Evolutionary conservation across 2,113 vertebrate species (phyloP).

Genomic region (Tamias sibiricus): DNA sequence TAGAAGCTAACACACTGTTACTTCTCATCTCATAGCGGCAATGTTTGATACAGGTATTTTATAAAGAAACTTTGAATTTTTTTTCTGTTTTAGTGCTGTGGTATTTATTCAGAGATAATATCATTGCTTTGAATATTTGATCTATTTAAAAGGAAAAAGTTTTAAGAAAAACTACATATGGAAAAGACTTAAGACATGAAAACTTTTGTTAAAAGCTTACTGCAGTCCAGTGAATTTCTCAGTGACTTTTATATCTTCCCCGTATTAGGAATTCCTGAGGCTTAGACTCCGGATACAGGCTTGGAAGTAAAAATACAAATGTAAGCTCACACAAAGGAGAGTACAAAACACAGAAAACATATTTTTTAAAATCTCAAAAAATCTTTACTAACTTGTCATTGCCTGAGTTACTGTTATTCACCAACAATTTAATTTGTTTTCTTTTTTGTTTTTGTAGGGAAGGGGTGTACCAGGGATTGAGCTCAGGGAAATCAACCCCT

Average conservation of each 20-base stretch:
- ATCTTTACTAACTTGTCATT: neutral
- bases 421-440: neutral
- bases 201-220: neutral
- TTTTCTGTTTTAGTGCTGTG: neutral
- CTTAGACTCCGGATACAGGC: neutral
- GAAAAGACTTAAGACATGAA: neutral
- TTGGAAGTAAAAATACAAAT: neutral
- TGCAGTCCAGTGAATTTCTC: neutral
- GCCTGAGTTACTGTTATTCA: neutral
- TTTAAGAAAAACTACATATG: neutral
- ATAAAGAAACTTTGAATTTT: neutral
- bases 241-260: neutral
- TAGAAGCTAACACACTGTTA: neutral
- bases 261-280: neutral
- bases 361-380: neutral
- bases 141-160: neutral
- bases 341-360: neutral
- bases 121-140: neutral
- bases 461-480: too few relatives aligned
- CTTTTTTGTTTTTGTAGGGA: neutral
- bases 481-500: too few relatives aligned
- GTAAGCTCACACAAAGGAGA: neutral
- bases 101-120: constrained; percentile 17
- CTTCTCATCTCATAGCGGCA: neutral
- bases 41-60: neutral